These are phyloP conservation scores for Grammomys surdaster DNA, from an alignment of 2,113 vertebrate species.

Conservation along the genomic window DNA sequence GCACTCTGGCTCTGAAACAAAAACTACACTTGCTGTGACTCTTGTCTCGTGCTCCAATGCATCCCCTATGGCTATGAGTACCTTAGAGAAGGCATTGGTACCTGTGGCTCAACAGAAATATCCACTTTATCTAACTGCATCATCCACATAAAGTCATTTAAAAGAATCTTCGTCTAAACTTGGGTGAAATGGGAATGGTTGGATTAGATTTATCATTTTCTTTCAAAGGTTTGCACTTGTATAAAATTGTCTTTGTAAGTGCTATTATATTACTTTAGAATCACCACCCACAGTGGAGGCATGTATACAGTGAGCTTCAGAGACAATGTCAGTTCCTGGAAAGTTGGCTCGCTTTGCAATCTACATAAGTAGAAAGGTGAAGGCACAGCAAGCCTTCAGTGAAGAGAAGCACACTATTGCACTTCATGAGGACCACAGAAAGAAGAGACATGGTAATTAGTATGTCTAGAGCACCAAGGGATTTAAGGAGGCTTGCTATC, in stretches of 20 bases:
- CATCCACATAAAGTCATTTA: background rate
- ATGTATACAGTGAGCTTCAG: background rate
- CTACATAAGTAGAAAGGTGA: background rate
- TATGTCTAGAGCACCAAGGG: background rate
- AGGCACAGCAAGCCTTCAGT: background rate
- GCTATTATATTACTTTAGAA: background rate
- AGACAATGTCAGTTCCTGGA: background rate
- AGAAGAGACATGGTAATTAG: background rate
- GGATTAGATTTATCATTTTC: background rate
- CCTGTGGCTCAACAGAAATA: background rate
- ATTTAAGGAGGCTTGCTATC: background rate
- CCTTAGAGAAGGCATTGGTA: background rate
- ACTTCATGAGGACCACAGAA: background rate
- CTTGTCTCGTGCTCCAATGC: background rate
- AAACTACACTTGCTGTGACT: rapidly evolving
- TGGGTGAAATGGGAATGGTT: background rate
- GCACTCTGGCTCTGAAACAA: background rate
- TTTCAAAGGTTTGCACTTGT: background rate
- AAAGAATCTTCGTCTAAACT: constrained; percentile 16
- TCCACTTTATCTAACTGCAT: background rate
- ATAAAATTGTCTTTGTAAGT: background rate
- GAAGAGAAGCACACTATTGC: background rate
- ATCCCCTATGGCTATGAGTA: rapidly evolving
- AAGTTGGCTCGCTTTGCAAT: background rate
- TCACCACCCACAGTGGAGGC: background rate